Percentiles rank a stretch among this genome's conserved stretches.
These are phyloP conservation scores for Laticauda colubrina DNA, from an alignment of 2,113 vertebrate species.

Conservation along the genomic window DNA sequence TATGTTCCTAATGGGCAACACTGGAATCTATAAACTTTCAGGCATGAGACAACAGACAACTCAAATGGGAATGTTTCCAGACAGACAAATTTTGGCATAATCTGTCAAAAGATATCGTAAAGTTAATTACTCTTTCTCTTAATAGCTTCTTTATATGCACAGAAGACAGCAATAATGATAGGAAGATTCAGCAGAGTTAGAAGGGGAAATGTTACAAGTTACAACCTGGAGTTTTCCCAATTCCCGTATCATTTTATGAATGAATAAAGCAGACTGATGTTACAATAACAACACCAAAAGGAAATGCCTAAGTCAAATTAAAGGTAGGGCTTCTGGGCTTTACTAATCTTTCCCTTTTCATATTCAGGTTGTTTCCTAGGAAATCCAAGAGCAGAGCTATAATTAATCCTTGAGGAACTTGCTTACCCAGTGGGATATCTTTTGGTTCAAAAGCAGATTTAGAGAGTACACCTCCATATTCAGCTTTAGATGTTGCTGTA, in stretches of 20 bases:
- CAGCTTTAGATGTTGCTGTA: not conserved
- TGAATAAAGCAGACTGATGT: not conserved
- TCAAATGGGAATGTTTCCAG: not conserved
- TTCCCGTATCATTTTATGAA: not conserved
- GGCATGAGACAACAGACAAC: not conserved
- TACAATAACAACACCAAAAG: not conserved
- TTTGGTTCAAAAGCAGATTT: not conserved
- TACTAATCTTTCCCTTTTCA: not conserved
- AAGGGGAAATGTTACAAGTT: too few species aligned
- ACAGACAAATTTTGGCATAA: not conserved
- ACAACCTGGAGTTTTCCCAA: not conserved
- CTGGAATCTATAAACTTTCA: not conserved
- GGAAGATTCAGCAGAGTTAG: not conserved
- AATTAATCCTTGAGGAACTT: not conserved
- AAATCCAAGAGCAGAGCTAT: not conserved
- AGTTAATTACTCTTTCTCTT: not conserved
- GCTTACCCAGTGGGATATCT: slow-evolving; percentile 20
- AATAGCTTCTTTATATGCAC: not conserved
- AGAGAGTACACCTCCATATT: slow-evolving; percentile 1
- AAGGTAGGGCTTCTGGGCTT: not conserved
- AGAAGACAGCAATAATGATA: not conserved
- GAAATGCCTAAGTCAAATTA: not conserved
- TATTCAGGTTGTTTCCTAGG: slow-evolving; percentile 16
- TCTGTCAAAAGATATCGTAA: not conserved
- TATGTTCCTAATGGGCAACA: not conserved